Evolutionary conservation across 2,797 vertebrate species (phyloP).

Genomic region (Leptodactylus fallax): DNA sequence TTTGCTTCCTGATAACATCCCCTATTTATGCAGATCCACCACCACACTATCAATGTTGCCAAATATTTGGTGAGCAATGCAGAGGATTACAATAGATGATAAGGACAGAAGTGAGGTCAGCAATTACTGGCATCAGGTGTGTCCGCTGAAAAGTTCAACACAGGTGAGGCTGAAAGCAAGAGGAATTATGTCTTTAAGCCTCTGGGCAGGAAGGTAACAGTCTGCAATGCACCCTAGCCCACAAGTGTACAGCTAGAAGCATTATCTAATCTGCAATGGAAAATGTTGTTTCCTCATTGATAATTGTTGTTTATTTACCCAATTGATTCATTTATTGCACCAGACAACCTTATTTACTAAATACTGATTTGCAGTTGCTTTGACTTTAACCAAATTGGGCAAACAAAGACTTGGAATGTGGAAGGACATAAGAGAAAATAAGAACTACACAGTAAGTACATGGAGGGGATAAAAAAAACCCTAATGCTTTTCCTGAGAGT

Average conservation of each 20-base stretch:
- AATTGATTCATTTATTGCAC: neutral
- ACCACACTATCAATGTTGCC: neutral
- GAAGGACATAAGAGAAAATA: neutral
- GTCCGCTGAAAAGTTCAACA: neutral
- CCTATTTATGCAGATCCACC: neutral
- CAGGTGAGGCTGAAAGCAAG: conserved; percentile 27
- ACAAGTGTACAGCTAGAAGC: neutral
- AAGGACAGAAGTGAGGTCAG: conserved; percentile 36
- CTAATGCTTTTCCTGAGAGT: neutral
- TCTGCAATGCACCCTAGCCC: conserved; percentile 18
- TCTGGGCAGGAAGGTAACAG: conserved; percentile 48
- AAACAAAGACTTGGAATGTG: conserved; percentile 40
- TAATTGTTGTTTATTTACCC: conserved; percentile 52
- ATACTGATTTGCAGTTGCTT: neutral
- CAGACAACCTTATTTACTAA: conserved; percentile 3
- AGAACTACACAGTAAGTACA: no score
- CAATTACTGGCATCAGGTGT: conserved; percentile 39
- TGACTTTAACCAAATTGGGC: conserved; percentile 4
- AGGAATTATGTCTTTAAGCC: conserved; percentile 24
- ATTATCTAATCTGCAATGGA: conserved; percentile 44
- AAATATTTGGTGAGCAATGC: neutral
- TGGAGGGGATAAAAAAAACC: neutral
- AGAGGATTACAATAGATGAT: neutral
- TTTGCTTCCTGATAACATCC: neutral
- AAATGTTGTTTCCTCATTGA: conserved; percentile 48